A percentile compares a stretch with the other conserved stretches of the same genome.
Evolutionary conservation across 2,888 invertebrate genomes (phyloP).

Genomic region (Agapetus fuscipes): DNA sequence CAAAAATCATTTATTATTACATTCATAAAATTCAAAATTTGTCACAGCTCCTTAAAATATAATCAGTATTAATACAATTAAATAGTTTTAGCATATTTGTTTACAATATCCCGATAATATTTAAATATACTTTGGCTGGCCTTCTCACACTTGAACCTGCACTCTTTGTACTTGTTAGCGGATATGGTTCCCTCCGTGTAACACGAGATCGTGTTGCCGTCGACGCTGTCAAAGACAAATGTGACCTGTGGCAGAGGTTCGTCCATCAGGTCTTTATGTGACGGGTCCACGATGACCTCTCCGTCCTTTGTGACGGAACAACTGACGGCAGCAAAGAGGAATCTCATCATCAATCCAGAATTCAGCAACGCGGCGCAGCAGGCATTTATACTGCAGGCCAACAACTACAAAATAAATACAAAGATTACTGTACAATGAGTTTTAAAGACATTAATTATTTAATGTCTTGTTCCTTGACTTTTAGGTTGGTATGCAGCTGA

Average conservation of each 20-base stretch:
- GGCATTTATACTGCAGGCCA: constrained; percentile 76
- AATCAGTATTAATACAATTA: too few relatives aligned
- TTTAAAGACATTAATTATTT: too few relatives aligned
- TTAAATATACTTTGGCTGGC: constrained; percentile 60
- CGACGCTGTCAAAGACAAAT: constrained; percentile 63
- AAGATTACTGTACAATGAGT: too few relatives aligned
- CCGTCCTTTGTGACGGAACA: constrained; percentile 57
- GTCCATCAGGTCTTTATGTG: constrained; percentile 37
- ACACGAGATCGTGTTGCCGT: constrained; percentile 48
- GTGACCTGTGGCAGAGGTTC: constrained; percentile 53
- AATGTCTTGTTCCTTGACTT: too few relatives aligned
- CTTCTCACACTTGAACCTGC: constrained; percentile 52
- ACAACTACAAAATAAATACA: constrained; percentile 40
- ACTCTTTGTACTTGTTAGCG: constrained; percentile 55
- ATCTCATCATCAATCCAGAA: constrained; percentile 75
- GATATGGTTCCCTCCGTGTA: constrained; percentile 63
- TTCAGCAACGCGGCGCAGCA: constrained; percentile 73
- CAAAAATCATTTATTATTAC: too few relatives aligned
- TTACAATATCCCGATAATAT: constrained; percentile 59
- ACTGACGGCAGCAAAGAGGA: constrained; percentile 67
- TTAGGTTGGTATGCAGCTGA: too few relatives aligned
- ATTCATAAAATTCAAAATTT: too few relatives aligned
- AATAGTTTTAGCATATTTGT: constrained; percentile 38
- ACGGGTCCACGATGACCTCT: constrained; percentile 56
- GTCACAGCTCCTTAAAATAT: too few relatives aligned